Evolutionary conservation across 1,140 invertebrate genomes (phyloP), one percentile per base, ranked within the genome.

Genomic region (Microplitis demolitor): DNA sequence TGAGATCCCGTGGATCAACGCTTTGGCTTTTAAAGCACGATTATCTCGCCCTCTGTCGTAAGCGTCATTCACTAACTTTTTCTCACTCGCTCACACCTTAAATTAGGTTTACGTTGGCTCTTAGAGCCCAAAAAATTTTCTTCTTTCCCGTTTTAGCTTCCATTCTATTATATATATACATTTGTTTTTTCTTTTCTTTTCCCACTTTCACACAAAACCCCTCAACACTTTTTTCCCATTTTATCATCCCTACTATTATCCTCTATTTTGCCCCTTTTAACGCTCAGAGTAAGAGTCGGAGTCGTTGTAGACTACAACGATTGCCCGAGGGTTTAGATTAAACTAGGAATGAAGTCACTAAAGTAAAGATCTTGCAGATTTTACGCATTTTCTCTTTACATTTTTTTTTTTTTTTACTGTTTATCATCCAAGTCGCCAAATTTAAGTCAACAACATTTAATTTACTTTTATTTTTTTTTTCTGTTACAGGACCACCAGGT

Each of bases 401-500:
- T 8, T 62, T 62, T 31, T 31, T 60, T 31, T 60, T 14, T 60
- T 11, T 60, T 31, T 31, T 24, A 5, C 4, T 8, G 16, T 31
- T 13, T 8, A 24, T 8, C 53, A 13, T 9, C 4, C 9, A 33
- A 8, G 9, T 60, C 6, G 14, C 4, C 4, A 33, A 60, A 45
- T 45, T 69, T 8, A 35, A 66, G 2, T 24, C 24, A 24, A 24
- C 24, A 24, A 24, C 24, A 24, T 24, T 24, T 37, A 56, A 39
- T 62, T 35, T 68, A 35, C 67, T 1, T 37, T 60, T 54, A 37
- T 69, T 62, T 77, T 70, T 79, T 78, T 79, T 84, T 85, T 39
- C 73, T 81, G 85, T 89, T 87, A 77, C 90, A 91, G 93, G 93
- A 84, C 89, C 89, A 72, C 89, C 89, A 71, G 90, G 90, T 71